A percentile compares a stretch with the other conserved stretches of the same genome.
Evolutionary conservation across 2,797 vertebrate genomes (phyloP).

Genomic region (Sebastes melanostomus): DNA sequence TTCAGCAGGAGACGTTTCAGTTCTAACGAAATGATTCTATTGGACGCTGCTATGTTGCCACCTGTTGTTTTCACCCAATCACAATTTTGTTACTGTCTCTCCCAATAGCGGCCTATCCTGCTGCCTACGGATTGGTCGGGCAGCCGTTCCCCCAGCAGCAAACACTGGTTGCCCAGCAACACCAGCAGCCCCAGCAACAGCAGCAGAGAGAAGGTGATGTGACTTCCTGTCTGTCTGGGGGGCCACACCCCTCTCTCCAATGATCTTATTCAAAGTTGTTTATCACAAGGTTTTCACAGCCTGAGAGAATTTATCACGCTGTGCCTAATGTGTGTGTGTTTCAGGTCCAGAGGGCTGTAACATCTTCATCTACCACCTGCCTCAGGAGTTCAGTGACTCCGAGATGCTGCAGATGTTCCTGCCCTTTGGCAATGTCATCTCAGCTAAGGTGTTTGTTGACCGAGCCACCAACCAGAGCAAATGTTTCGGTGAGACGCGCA

Average conservation of each 20-base stretch:
- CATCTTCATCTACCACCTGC: constrained; percentile 98
- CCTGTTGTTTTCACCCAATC: constrained; percentile 76
- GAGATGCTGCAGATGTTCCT: constrained; percentile 98
- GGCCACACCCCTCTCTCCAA: constrained; percentile 56
- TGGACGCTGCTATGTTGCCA: constrained; percentile 66
- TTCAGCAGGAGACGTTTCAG: constrained; percentile 65
- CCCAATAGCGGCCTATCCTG: constrained; percentile 90
- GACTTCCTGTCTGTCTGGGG: constrained; percentile 69
- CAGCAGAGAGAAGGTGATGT: constrained; percentile 90
- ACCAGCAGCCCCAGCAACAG: constrained; percentile 89
- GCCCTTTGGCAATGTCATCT: constrained; percentile 95
- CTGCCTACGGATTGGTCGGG: constrained; percentile 92
- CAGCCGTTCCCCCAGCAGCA: constrained; percentile 91
- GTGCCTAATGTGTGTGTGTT: constrained; percentile 29
- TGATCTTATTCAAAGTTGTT: constrained; percentile 61
- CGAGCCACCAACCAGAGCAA: constrained; percentile 97
- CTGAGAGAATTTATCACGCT: constrained; percentile 47
- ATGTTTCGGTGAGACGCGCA: constrained; percentile 88
- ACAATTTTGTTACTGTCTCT: constrained; percentile 61
- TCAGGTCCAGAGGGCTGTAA: constrained; percentile 95
- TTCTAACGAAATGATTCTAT: constrained; percentile 42
- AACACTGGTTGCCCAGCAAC: constrained; percentile 89
- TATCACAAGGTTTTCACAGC: constrained; percentile 38
- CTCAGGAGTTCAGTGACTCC: constrained; percentile 95
- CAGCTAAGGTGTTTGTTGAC: constrained; percentile 95